Conservation (phyloP, 2,888 invertebrate genomes). For the Drosophila fungiperda region DNA sequence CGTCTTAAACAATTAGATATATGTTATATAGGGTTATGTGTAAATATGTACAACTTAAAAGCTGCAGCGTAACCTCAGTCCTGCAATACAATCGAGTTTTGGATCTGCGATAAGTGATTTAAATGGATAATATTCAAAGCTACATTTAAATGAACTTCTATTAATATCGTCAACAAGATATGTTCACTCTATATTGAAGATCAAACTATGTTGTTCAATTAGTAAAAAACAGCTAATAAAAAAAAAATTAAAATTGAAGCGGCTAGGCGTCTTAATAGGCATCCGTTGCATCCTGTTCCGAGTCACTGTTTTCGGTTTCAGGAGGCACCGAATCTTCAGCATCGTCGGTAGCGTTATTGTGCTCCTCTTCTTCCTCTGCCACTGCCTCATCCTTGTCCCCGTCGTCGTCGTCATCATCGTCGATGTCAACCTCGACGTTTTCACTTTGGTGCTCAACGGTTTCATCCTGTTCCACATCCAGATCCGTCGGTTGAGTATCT, state of each 20-base stretch:
- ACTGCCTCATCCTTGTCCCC: conserved; percentile 18
- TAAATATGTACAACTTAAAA: conserved; percentile 67
- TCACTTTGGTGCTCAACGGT: background rate
- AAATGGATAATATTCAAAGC: conserved; percentile 12
- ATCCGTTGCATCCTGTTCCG: conserved; percentile 24
- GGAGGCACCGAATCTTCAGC: conserved; percentile 18
- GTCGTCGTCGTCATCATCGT: conserved; percentile 25
- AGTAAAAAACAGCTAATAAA: conserved; percentile 16
- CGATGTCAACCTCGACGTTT: conserved; percentile 8
- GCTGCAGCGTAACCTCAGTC: conserved; percentile 20
- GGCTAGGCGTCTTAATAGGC: conserved; percentile 39
- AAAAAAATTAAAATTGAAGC: conserved; percentile 17
- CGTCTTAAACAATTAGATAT: conserved; percentile 8
- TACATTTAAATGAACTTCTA: conserved; percentile 14
- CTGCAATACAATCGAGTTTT: conserved; percentile 1
- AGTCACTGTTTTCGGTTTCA: conserved; percentile 31
- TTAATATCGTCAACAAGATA: conserved; percentile 28
- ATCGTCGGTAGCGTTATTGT: conserved; percentile 23
- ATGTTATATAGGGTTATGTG: background rate
- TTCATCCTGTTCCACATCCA: conserved; percentile 16
- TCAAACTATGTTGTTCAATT: conserved; percentile 17
- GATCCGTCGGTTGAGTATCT: conserved; percentile 19
- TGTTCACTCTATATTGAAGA: conserved; percentile 1
- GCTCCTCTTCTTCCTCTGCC: conserved; percentile 12
- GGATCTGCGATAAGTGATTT: background rate